A percentile compares a stretch with the other conserved stretches of the same genome.
phyloP scores from a whole-genome alignment of 2,113 vertebrate genomes.

The Gnathochromis pfefferi region DNA sequence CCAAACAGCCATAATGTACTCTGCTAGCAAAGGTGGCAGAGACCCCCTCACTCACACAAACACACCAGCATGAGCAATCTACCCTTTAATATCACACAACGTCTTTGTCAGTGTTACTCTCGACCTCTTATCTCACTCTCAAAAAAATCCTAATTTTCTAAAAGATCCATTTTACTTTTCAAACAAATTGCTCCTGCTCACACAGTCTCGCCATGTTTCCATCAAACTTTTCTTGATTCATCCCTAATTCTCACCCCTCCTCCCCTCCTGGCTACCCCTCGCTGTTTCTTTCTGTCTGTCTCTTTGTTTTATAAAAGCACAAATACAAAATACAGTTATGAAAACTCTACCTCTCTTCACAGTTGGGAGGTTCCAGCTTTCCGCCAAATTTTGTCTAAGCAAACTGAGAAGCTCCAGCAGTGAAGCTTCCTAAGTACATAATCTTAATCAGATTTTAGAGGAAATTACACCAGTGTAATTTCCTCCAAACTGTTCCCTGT shows the following conservation, averaged over 20 bases:
- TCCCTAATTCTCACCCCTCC: neutral
- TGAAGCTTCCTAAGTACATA: neutral
- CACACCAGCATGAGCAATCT: neutral
- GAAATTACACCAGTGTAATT: neutral
- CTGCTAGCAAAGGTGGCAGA: constrained; percentile 40
- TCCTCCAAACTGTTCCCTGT: neutral
- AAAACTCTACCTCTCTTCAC: neutral
- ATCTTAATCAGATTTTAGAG: constrained; percentile 6
- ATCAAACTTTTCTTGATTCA: neutral
- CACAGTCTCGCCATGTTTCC: neutral
- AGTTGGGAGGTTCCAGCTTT: neutral
- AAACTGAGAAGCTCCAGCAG: neutral
- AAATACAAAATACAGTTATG: neutral
- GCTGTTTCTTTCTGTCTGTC: neutral
- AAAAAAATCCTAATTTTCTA: constrained; percentile 19
- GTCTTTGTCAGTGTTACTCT: constrained; percentile 8
- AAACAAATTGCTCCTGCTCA: neutral
- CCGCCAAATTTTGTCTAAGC: neutral
- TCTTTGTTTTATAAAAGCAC: neutral
- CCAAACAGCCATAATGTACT: constrained; percentile 62
- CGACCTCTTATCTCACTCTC: neutral
- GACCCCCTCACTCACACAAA: neutral
- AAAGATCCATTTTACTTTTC: constrained; percentile 6
- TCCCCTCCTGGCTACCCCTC: neutral
- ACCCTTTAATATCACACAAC: neutral